Base-by-base conservation (phyloP, 2,797 vertebrate species). In the Allobates femoralis region DNA sequence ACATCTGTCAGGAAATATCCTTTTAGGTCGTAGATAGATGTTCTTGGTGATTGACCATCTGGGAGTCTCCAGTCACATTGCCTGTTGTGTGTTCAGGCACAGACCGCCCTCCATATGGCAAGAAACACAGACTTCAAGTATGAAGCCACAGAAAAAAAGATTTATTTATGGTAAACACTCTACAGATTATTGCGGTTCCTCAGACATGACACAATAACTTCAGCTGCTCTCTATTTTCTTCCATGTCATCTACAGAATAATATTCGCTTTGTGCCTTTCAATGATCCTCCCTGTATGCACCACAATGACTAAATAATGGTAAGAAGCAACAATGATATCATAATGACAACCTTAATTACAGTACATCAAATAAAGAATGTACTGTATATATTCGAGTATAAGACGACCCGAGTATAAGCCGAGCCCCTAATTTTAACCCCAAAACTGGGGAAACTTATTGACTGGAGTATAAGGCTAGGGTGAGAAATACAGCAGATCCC, bases 1-100 rank as follows among this genome's bases (percentile, higher is more conserved):
- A 62, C 67, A 81, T 86, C 79, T 86, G 85, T 23, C 19, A 62
- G 60, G 16, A 75, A 86, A 66, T 62, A 86, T 81, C 60, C 75
- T 69, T 46, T 58, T 60, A 53, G 37, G 78, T 67, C 77, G 26
- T 14, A 23, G 41, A 73, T 74, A 46, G 60, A 50, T 60, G 37
- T 51, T 60, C 69, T 56, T 50, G 73, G 30, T 85, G 80, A 77
- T 67, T 74, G 64, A 85, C 77, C 84, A 85, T 85, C 77, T 85
- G 77, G 62, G 34, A 71, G 62, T 46, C 50, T 79, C 21, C 11
- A n/a, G 67, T 85, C 21, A 62, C 21, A 26, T 18, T 60, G 41
- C 4, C 28, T 12, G 3, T 23, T 67, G 28, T 67, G 10, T 21
- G 7, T 60, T 37, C 5, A 46, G 28, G 23, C 5, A 16, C 23